Evolutionary conservation across 2,113 vertebrate genomes (phyloP), one percentile per base, ranked within the genome.

Genomic region (Ellobius talpinus): DNA sequence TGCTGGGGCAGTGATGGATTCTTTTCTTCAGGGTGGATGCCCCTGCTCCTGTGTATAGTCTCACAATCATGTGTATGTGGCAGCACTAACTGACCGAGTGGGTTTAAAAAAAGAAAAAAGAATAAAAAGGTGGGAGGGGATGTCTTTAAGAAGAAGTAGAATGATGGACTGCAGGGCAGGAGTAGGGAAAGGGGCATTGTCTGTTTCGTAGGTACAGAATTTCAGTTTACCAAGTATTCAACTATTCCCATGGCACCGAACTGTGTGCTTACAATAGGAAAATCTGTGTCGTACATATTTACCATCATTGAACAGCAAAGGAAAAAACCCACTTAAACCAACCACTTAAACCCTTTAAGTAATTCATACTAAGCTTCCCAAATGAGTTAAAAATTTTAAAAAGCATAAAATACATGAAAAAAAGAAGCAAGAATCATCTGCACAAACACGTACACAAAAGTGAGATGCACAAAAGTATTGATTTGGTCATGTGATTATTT

Each of bases 281-380:
- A 84, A 65, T 63, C n/a, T 45, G 55, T 63, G 81, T 42, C 31
- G 7, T 63, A 24, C 23, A 63, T 63, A 29, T 63, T 63, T 61
- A 42, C 26, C 5, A 16, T 82, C n/a, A 63, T 17, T 84, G 50
- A 84, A 84, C 1, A 29, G 24, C 4, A 24, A 39, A 63, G 36
- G 26, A 42, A 42, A 82, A 68, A 36, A 50, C 81, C 65, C 42
- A 47, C 50, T 70, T 92, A 92, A 95, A 86, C 29, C 21, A n/a
- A 86, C 65, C 42, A 47, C 50, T 70, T 92, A 92, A 95, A 86
- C 29, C 21, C 4, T 17, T 96, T 66, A 88, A 79, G 39, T 84
- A 87, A 82, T 65, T 81, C 47, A 76, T 33, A 90, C 19, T 68
- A 86, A 86, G 26, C n/a, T 86, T 73, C 4, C 52, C 50, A 93